Evolutionary conservation across 2,888 invertebrate species (phyloP).

Genomic region (Marasmarcha lunaedactyla): DNA sequence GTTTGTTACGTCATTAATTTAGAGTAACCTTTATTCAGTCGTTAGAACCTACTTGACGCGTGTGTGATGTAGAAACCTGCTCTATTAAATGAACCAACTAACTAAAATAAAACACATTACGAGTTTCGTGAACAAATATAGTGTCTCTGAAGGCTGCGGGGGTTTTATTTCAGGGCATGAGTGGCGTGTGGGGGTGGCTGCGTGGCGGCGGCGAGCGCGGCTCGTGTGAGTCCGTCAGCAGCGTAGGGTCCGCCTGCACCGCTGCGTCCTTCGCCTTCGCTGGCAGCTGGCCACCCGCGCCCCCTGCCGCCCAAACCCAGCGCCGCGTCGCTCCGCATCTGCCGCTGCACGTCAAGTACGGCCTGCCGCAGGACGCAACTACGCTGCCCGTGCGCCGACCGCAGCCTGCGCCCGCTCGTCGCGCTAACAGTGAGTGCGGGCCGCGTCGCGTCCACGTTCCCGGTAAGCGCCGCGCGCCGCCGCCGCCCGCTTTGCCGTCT

Average conservation of each 20-base stretch:
- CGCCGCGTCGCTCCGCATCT: constrained; percentile 32
- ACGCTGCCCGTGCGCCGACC: constrained; percentile 37
- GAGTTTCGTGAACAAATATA: too few relatives aligned
- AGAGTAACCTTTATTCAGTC: too few relatives aligned
- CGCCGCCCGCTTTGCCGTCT: constrained; percentile 31
- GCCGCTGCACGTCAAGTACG: constrained; percentile 75
- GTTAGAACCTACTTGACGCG: too few relatives aligned
- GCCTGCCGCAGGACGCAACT: constrained; percentile 55
- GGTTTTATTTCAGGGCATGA: constrained; percentile 20
- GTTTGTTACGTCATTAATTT: too few relatives aligned
- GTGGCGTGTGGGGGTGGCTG: constrained; percentile 78
- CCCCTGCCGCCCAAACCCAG: constrained; percentile 64
- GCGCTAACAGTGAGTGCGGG: constrained; percentile 72
- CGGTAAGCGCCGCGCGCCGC: constrained; percentile 81
- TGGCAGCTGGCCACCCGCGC: constrained; percentile 47
- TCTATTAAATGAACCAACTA: too few relatives aligned
- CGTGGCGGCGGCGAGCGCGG: constrained; percentile 65
- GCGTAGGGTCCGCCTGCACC: constrained; percentile 78
- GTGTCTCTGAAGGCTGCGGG: too few relatives aligned
- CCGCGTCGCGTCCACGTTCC: constrained; percentile 75
- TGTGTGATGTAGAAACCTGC: too few relatives aligned
- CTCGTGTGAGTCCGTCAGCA: constrained; percentile 70
- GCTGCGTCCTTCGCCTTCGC: constrained; percentile 78
- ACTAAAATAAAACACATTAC: too few relatives aligned
- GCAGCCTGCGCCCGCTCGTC: constrained; percentile 48